These are phyloP conservation scores for Pampusana beccarii DNA, from an alignment of 2,113 vertebrate species.

Conservation along the genomic window DNA sequence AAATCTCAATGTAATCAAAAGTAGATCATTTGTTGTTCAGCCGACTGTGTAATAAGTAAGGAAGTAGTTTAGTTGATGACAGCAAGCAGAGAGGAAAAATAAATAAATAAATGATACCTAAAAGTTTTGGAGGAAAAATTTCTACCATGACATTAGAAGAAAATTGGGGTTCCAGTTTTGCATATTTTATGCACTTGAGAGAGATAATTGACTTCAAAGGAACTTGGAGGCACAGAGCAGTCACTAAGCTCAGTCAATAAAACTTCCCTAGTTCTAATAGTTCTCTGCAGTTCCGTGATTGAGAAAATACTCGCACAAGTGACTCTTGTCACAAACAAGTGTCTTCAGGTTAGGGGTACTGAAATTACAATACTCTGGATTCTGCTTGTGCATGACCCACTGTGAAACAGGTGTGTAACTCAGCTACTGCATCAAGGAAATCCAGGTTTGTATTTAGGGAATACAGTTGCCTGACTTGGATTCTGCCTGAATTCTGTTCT, in stretches of 20 bases:
- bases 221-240: background rate
- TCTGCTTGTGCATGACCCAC: background rate
- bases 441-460: background rate
- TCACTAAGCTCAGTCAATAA: background rate
- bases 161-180: background rate
- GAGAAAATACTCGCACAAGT: background rate
- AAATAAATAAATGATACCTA: background rate
- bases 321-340: background rate
- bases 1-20: slow-evolving; percentile 63
- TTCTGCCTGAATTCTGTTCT: background rate
- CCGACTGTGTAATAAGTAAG: slow-evolving; percentile 49
- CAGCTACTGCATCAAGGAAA: background rate
- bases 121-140: background rate
- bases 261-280: background rate
- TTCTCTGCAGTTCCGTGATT: background rate
- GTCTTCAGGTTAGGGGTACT: background rate
- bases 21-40: slow-evolving; percentile 60
- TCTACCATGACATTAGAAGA: background rate
- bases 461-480: background rate
- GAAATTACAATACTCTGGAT: background rate
- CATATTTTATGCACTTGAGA: background rate
- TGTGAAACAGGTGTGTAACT: background rate
- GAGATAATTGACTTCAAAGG: background rate
- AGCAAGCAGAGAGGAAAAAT: background rate
- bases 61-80: slow-evolving; percentile 37